These are phyloP conservation scores for Scortum barcoo DNA, from an alignment of 2,113 vertebrate species.

Conservation along the genomic window DNA sequence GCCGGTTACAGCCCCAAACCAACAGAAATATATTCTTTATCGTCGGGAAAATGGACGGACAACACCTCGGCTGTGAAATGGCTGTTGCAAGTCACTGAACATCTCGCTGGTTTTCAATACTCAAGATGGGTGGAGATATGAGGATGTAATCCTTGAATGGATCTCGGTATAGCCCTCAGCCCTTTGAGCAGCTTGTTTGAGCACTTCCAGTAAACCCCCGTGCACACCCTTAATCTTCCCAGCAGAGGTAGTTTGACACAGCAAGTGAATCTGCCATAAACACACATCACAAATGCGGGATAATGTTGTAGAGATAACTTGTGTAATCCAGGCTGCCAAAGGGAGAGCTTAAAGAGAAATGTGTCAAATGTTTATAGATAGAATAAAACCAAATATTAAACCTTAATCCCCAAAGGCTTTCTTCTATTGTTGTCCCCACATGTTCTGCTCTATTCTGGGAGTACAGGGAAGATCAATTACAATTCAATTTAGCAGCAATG, in stretches of 20 bases:
- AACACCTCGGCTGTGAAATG: conserved; percentile 81
- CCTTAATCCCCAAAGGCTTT: conserved; percentile 60
- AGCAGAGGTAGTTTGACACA: conserved; percentile 78
- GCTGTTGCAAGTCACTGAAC: conserved; percentile 77
- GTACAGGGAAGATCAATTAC: neutral
- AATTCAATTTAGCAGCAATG: conserved; percentile 2
- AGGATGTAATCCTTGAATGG: conserved; percentile 80
- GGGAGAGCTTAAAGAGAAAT: conserved; percentile 76
- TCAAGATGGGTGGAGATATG: conserved; percentile 78
- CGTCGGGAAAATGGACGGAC: conserved; percentile 66
- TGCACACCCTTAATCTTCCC: conserved; percentile 82
- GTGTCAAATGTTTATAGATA: conserved; percentile 80
- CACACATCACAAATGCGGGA: conserved; percentile 78
- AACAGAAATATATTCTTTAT: conserved; percentile 71
- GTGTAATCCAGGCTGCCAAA: conserved; percentile 82
- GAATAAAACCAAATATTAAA: conserved; percentile 81
- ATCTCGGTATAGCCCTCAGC: conserved; percentile 77
- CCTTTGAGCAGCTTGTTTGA: conserved; percentile 81
- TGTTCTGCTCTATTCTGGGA: conserved; percentile 56
- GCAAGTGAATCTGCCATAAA: conserved; percentile 76
- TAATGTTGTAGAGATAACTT: conserved; percentile 85
- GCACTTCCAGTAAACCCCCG: conserved; percentile 81
- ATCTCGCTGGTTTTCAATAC: conserved; percentile 77
- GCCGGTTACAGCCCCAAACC: conserved; percentile 52
- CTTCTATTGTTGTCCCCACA: conserved; percentile 49